Evolutionary conservation across 2,113 vertebrate species (phyloP).

Genomic region (Platysteira castanea): DNA sequence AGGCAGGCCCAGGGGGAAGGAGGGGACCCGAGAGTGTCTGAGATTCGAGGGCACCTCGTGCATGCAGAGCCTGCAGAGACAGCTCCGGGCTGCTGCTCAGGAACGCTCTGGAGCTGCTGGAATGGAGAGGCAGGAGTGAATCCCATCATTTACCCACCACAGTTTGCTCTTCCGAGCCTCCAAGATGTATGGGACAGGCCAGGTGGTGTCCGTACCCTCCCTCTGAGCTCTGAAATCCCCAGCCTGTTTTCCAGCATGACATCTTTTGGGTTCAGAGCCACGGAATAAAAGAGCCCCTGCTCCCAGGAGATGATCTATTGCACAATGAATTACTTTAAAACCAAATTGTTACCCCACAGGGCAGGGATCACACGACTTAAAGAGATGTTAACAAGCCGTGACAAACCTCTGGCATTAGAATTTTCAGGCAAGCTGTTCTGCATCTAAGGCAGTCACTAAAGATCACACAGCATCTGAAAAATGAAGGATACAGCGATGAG

Average conservation of each 20-base stretch:
- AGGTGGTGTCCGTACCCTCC: background rate
- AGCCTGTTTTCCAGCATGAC: background rate
- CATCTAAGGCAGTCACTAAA: conserved; percentile 50
- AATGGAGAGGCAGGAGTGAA: background rate
- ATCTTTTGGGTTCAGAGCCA: background rate
- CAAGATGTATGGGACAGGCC: background rate
- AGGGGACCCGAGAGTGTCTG: background rate
- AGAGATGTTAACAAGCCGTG: conserved; percentile 48
- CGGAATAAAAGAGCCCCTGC: background rate
- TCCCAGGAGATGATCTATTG: conserved; percentile 34
- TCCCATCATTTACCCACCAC: background rate
- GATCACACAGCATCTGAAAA: conserved; percentile 53
- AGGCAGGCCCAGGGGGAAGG: background rate
- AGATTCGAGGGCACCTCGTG: background rate
- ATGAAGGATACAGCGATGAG: background rate
- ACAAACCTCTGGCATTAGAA: conserved; percentile 33
- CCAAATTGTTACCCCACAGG: background rate
- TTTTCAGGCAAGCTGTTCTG: conserved; percentile 53
- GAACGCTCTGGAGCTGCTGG: background rate
- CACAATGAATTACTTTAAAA: conserved; percentile 10
- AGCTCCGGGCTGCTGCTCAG: background rate
- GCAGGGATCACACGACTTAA: conserved; percentile 41
- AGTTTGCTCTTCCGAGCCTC: background rate
- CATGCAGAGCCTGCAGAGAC: background rate
- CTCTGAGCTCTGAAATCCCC: background rate